Conservation (phyloP, 2,113 vertebrate species). For the Cheirogaleus medius region DNA sequence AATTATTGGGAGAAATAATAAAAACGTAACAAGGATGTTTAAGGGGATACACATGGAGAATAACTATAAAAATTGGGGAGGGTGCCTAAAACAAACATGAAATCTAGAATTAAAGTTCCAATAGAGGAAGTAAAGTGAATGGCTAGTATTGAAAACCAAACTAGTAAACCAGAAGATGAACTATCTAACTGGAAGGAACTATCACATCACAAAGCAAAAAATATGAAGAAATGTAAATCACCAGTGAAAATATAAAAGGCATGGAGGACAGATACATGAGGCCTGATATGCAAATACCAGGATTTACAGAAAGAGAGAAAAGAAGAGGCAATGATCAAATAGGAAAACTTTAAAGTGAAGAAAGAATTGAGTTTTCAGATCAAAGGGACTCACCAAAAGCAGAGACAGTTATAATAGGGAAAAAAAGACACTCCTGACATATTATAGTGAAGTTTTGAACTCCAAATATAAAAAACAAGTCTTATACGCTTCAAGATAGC, state of each 20-base stretch:
- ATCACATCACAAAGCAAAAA: neutral
- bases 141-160: neutral
- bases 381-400: conserved; percentile 5
- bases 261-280: neutral
- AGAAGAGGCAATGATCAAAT: conserved; percentile 8
- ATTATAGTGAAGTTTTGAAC: neutral
- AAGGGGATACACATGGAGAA: neutral
- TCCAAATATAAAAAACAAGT: neutral
- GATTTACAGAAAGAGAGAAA: neutral
- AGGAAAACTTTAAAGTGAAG: conserved; percentile 19
- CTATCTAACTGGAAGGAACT: neutral
- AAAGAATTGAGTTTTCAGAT: neutral
- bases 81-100: neutral
- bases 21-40: neutral
- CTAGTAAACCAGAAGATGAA: neutral
- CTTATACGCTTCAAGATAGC: neutral
- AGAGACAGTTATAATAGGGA: neutral
- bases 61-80: neutral
- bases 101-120: neutral
- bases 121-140: neutral
- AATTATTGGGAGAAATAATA: neutral
- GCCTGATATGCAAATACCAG: neutral
- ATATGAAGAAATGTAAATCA: neutral
- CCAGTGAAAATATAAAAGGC: neutral
- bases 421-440: neutral